Percentiles rank a stretch among this genome's conserved stretches.
phyloP scores from a whole-genome alignment of 2,888 invertebrate genomes.

The Coelinius sp. region DNA sequence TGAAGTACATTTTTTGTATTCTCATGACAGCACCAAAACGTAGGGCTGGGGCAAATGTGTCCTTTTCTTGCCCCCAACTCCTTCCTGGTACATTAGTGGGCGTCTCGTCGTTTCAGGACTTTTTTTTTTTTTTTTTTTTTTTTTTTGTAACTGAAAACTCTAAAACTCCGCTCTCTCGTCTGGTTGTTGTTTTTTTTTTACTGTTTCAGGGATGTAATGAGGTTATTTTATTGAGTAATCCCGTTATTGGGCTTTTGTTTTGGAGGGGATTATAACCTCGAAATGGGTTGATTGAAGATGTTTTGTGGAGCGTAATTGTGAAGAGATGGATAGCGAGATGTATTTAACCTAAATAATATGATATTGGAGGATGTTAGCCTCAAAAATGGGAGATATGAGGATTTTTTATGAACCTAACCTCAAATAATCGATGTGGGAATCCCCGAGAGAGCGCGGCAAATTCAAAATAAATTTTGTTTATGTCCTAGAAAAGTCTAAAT shows the following conservation, averaged over 20 bases:
- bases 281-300: neutral
- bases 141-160: neutral
- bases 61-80: neutral
- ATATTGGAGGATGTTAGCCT: too few relatives aligned
- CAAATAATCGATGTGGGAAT: too few relatives aligned
- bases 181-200: neutral
- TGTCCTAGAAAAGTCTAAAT: too few relatives aligned
- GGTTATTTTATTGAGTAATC: slow-evolving; percentile 69
- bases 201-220: slow-evolving; percentile 57
- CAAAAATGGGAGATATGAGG: too few relatives aligned
- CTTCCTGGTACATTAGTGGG: neutral
- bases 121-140: neutral
- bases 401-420: neutral
- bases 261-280: neutral
- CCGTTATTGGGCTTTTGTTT: slow-evolving; percentile 39
- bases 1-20: slow-evolving; percentile 25
- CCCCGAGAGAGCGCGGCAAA: neutral
- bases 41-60: neutral
- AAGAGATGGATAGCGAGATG: too few relatives aligned
- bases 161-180: neutral
- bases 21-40: slow-evolving; percentile 12
- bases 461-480: neutral
- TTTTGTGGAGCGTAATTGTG: too few relatives aligned
- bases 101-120: neutral
- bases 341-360: too few relatives aligned